These are phyloP conservation scores for Pteropus rufus DNA, from an alignment of 2,797 vertebrate species.

Conservation along the genomic window DNA sequence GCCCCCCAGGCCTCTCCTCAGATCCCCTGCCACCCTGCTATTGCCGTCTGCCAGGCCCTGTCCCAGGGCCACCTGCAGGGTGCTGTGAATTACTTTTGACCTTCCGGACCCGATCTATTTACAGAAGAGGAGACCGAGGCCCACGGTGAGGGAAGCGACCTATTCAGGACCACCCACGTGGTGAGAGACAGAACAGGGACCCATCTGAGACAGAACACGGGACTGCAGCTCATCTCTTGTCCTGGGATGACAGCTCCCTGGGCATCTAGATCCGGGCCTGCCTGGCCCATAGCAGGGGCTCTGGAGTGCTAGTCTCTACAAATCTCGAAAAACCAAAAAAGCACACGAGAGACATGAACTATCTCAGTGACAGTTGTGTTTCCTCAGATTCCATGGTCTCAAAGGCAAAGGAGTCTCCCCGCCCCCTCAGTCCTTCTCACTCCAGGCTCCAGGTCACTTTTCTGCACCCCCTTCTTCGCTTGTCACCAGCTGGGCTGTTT, in stretches of 20 bases:
- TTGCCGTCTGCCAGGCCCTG: background rate
- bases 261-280: accelerated
- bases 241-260: background rate
- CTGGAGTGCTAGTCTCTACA: background rate
- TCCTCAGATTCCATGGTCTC: accelerated
- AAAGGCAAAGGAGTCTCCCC: background rate
- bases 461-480: background rate
- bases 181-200: background rate
- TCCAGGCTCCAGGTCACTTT: no score
- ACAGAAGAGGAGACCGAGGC: background rate
- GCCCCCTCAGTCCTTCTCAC: accelerated
- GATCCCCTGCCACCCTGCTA: background rate
- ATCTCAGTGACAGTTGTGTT: background rate
- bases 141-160: no score
- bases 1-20: background rate
- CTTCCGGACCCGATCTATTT: no score
- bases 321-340: background rate
- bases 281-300: accelerated
- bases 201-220: background rate
- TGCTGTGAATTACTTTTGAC: background rate
- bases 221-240: accelerated
- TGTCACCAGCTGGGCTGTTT: background rate
- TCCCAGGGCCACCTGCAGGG: background rate
- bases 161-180: background rate
- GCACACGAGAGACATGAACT: accelerated